Evolutionary conservation across 1,140 invertebrate species (phyloP), one percentile per base, ranked within the genome.

Genomic region (Lethocerus indicus): DNA sequence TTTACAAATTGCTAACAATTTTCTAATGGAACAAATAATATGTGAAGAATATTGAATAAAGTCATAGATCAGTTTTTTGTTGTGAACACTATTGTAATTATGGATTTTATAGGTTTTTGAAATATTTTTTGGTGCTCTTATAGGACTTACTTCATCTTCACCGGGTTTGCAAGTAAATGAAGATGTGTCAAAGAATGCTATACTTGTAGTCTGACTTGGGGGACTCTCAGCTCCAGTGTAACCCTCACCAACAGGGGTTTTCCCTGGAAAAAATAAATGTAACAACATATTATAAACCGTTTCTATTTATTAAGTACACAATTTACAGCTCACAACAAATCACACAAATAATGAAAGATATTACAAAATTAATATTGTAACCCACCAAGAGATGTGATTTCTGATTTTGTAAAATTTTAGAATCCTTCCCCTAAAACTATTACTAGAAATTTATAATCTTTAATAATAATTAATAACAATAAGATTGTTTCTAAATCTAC

Each of bases 131-230:
- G n/a, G n/a, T n/a, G n/a, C n/a, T n/a, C n/a, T n/a, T n/a, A n/a
- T n/a, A n/a, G n/a, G n/a, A 43, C n/a, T 54, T 57, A 73, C 71
- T 54, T 74, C 72, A 51, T 79, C 77, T 40, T 78, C 76, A 70
- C 68, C 39, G 67, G 70, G 51, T 60, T 63, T 49, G 55, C 59
- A 36, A 25, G 56, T 42, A 52, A 18, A 44, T 23, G n/a, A 50
- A 13, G 63, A 63, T 35, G 70, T 69, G 26, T 78, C 76, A 7
- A 71, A 70, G 53, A 72, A 72, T 1, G 65, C 64, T 4, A 67
- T 56, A 28, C 68, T 73, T 25, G 69, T 60, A 47, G 71, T 73
- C 59, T 78, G 75, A 62, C 74, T 76, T 3, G 72, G 70, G 13
- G 76, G 76, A 60, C 74, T 79, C 29, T 74, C 75, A 24, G 66